Evolutionary conservation across 2,888 invertebrate species (phyloP), one percentile per base, ranked within the genome.

Genomic region (Panorpa germanica): DNA sequence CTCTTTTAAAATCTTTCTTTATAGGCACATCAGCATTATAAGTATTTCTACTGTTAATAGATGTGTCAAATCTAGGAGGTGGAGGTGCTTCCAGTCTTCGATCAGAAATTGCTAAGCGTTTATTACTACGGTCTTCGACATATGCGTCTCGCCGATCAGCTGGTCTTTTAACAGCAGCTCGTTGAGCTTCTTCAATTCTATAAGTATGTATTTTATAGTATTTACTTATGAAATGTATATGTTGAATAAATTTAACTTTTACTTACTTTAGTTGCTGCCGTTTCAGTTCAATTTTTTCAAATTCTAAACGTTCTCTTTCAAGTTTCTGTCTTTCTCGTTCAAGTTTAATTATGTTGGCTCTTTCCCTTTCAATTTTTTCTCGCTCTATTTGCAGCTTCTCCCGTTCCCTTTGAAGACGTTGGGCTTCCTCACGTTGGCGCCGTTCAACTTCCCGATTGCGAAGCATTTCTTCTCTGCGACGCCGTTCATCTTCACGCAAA

Each of bases 321-420:
- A 72, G 47, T 39, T 81, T 69, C 45, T 85, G 83, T 28, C 83
- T 65, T 48, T 88, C 88, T 10, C 85, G 65, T 49, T 88, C 85
- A 38, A 86, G 50, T 29, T 81, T 69, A 39, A 88, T 57, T 14
- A 88, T 51, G 46, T 90, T 86, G 10, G 78, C 75, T 52, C 82
- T 82, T 47, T 88, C 86, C 3, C 81, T 68, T 47, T 91, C 91
- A 31, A 90, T 71, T 40, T 76, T 72, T 43, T 86, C 86, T 13
- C 85, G 67, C 53, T 91, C 91, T 9, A 80, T 56, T 25, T 78
- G 65, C 37, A 86, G 55, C 45, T 80, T 78, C 44, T 82, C 78
- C 15, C 82, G 62, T 49, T 86, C 85, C 28, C 80, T 63, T 35
- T 75, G 77, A 29, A 88, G 61, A 29, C 82, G 70, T 25, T 74